Conservation (phyloP, 37 sponge, comb jelly and placozoan species). For the Corticium candelabrum region DNA sequence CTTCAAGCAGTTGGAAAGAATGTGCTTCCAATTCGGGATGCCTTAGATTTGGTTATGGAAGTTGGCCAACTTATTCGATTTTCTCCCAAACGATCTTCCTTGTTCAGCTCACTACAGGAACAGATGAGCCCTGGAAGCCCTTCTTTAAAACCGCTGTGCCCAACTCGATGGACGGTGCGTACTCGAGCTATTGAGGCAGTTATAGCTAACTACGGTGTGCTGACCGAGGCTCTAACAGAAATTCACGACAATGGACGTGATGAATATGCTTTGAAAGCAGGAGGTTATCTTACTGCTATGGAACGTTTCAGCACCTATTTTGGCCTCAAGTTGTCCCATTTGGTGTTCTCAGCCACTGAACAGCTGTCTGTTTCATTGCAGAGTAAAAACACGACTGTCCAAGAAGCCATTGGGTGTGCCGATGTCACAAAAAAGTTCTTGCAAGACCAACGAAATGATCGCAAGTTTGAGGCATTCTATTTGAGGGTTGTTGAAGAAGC, state of each 20-base stretch:
- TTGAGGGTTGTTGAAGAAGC: background rate
- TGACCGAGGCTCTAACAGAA: constrained; percentile 30
- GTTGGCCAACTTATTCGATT: constrained; percentile 25
- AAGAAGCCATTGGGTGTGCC: constrained; percentile 34
- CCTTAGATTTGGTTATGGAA: constrained; percentile 29
- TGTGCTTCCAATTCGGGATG: constrained; percentile 16
- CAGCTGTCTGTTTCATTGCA: constrained; percentile 35
- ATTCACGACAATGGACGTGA: constrained; percentile 36
- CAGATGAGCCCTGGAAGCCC: constrained; percentile 16
- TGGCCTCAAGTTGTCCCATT: constrained; percentile 47
- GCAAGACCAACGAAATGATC: constrained; percentile 12
- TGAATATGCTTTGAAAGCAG: constrained; percentile 35
- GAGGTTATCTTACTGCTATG: constrained; percentile 21
- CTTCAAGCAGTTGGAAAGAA: constrained; percentile 30
- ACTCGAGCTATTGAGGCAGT: constrained; percentile 35
- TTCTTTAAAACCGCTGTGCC: constrained; percentile 27
- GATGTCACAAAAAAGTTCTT: constrained; percentile 30
- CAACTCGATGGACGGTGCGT: constrained; percentile 47
- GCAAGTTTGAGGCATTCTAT: constrained; percentile 31
- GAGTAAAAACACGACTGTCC: constrained; percentile 14
- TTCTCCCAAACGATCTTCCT: constrained; percentile 32
- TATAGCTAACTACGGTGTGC: constrained; percentile 16
- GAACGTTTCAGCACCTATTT: constrained; percentile 39
- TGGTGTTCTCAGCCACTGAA: constrained; percentile 42
- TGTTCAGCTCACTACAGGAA: constrained; percentile 14